phyloP scores from a whole-genome alignment of 2,888 invertebrate genomes.

The Macrosiphum euphorbiae region DNA sequence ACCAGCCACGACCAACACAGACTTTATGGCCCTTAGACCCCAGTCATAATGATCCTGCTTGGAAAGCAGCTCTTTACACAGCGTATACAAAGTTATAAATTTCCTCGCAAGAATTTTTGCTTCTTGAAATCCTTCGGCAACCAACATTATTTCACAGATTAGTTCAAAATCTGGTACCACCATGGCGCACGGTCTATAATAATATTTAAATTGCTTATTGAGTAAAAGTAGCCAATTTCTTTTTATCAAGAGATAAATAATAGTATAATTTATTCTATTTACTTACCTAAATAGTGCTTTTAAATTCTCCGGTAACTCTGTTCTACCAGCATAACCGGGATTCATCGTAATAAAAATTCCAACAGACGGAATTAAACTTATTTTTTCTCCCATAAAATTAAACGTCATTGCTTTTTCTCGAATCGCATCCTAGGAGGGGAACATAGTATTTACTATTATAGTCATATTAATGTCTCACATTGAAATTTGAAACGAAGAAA shows the following conservation, averaged over 20 bases:
- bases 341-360: constrained; percentile 99
- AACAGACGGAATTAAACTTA: constrained; percentile 85
- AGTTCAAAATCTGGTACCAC: constrained; percentile 97
- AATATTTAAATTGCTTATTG: constrained; percentile 9
- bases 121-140: constrained; percentile 97
- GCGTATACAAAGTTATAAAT: constrained; percentile 94
- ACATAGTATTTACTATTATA: not conserved
- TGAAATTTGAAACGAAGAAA: not conserved
- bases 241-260: not conserved
- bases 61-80: constrained; percentile 93
- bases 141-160: constrained; percentile 98
- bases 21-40: constrained; percentile 96
- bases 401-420: constrained; percentile 89
- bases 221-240: not conserved
- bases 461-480: not conserved
- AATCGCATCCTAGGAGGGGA: constrained; percentile 73
- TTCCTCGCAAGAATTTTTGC: constrained; percentile 93
- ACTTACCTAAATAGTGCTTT: constrained; percentile 73
- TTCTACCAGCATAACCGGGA: constrained; percentile 96
- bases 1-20: constrained; percentile 95
- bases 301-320: constrained; percentile 86
- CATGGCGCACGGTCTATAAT: constrained; percentile 95
- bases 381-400: constrained; percentile 95
- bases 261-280: too few species aligned
- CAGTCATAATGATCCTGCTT: constrained; percentile 99